phyloP scores from a whole-genome alignment of 2,113 vertebrate genomes.

The Oxyura jamaicensis region DNA sequence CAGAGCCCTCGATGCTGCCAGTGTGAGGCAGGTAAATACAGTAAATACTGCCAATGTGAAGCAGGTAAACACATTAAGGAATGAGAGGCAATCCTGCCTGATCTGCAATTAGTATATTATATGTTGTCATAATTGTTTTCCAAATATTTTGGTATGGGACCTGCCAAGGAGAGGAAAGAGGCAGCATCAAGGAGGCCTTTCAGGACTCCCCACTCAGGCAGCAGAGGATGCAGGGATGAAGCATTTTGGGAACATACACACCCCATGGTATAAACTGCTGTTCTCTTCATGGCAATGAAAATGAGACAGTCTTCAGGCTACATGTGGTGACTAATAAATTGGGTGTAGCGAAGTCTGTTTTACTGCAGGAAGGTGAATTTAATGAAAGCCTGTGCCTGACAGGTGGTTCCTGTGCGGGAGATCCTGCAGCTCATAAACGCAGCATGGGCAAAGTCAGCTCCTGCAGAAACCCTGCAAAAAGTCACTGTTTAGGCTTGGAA shows the following conservation, averaged over 20 bases:
- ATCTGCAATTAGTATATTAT: not conserved
- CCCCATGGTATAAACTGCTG: not conserved
- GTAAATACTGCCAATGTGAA: not conserved
- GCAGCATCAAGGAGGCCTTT: not conserved
- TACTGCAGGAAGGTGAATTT: conserved; percentile 5
- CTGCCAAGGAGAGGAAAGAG: not conserved
- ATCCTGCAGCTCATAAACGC: not conserved
- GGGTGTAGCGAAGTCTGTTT: not conserved
- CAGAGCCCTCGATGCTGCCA: not conserved
- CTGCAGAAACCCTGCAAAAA: not conserved
- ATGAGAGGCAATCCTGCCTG: not conserved
- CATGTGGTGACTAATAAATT: not conserved
- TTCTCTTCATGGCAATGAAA: not conserved
- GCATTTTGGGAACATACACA: not conserved
- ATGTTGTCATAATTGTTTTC: not conserved
- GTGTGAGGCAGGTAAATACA: not conserved
- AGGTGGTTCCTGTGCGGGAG: not conserved
- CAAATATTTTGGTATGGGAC: not conserved
- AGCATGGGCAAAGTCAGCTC: fast-evolving
- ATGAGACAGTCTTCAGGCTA: not conserved
- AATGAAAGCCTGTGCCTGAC: not conserved
- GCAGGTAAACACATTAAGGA: not conserved
- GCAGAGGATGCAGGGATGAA: not conserved
- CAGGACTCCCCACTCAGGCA: not conserved
- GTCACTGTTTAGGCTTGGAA: not conserved